Base-by-base conservation (phyloP, 2,113 vertebrate species). In the Pangasianodon gigas region DNA sequence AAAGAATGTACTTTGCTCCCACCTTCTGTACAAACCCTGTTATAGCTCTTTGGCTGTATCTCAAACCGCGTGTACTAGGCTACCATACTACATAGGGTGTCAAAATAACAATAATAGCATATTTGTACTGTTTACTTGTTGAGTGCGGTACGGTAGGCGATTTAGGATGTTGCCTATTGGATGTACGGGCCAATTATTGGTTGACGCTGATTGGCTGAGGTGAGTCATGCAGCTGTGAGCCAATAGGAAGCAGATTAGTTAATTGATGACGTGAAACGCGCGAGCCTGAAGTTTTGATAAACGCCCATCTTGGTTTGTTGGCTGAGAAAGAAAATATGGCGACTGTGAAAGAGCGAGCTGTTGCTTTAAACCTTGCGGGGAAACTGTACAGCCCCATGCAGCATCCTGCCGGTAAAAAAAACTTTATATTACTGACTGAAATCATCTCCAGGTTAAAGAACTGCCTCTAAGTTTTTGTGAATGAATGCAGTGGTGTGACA, bases 311-410 rank as follows among this genome's bases (percentile, higher is more conserved):
- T 7, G 37, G 13, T 77, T 29, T 65, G 32, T 44, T 56, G 52
- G 51, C 41, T 54, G 37, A 71, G 11, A 4, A 26, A 56, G 24
- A 26, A 19, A 21, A 0, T 18, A 92, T 92, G 92, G 69, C 92
- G 58, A 87, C 67, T 29, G 87, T 92, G 46, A 85, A n/a, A 48
- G 92, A 92, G 16, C 84, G 85, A 67, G 80, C 87, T 37, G 90
- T 89, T 14, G 89, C 84, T 13, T 84, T 92, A 41, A 91, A 91
- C 75, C 44, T 89, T 0, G 19, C 29, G 19, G 90, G 79, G 54
- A 90, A 87, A 74, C 52, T 90, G 11, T 90, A 92, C 92, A 92
- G 60, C 67, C 92, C 88, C 9, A 32, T 87, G 69, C 81, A 82
- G 29, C 19, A 9, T 62, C 89, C 92, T 71, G 29, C 8, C 2